phyloP scores from a whole-genome alignment of 2,113 vertebrate genomes.

The cattle (Bos taurus) region DNA sequence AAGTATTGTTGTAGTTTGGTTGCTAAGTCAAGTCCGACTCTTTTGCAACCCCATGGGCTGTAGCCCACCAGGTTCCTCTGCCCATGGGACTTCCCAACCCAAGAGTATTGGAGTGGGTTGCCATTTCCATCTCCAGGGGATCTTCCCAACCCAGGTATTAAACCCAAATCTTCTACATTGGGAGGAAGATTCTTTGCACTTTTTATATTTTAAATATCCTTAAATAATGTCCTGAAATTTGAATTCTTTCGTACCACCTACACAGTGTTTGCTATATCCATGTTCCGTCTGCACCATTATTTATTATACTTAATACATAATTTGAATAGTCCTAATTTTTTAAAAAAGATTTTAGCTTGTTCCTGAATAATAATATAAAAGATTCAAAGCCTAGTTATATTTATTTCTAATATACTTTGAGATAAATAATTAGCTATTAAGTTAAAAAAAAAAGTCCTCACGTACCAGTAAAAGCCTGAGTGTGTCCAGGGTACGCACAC shows the following conservation, averaged over 20 bases:
- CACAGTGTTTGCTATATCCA: not conserved
- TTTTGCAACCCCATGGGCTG: not conserved
- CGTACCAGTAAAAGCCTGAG: not conserved
- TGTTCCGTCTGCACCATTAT: not conserved
- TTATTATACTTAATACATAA: not conserved
- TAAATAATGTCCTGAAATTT: not conserved
- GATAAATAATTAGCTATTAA: not conserved
- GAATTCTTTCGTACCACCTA: not conserved
- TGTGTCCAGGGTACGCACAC: not conserved
- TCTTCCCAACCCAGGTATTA: not conserved
- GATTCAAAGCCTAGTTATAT: not conserved
- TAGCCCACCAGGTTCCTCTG: not conserved
- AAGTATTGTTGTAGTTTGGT: not conserved
- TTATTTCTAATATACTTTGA: not conserved
- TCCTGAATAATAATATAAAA: not conserved
- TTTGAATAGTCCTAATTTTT: not conserved
- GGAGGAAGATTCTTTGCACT: not conserved
- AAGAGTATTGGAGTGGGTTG: not conserved
- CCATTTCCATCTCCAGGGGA: not conserved
- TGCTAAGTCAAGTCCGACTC: not conserved
- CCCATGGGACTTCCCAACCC: not conserved
- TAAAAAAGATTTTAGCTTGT: not conserved
- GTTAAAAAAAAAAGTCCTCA: not conserved
- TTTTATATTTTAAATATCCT: not conserved
- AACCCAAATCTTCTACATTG: not conserved